Base-by-base conservation (phyloP, 2,797 vertebrate species). In the Pampus argenteus region DNA sequence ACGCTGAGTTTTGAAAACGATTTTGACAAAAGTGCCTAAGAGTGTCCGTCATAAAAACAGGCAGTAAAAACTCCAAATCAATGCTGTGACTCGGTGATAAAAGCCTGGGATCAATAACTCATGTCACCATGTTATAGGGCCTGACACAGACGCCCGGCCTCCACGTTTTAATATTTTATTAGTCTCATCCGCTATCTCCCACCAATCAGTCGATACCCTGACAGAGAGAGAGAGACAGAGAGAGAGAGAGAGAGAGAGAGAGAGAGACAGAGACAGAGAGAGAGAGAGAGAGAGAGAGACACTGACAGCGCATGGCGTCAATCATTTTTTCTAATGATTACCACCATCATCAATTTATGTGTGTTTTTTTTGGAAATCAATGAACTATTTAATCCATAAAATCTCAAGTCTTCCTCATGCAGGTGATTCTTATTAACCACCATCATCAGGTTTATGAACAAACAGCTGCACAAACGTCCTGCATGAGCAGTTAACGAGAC, bases 111-210 rank as follows among this genome's bases (percentile, higher is more conserved):
- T 88, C 86, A 56, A 88, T 87, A 82, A 57, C 84, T 87, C 83
- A 75, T 86, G 85, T 85, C 83, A 86, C 79, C 72, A 22, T 18
- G 22, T 86, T 82, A 79, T 64, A 71, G 62, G 48, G 54, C 75
- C 82, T 20, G 73, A 84, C 86, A 68, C 52, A 75, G 82, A 79
- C 28, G 6, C 25, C 62, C 31, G 74, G 74, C 75, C 82, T 75
- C 73, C 38, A 38, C 26, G 1, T 83, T 86, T 90, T 78, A 92
- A 91, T 92, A 90, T 92, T 93, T 92, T 83, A 90, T 90, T 75
- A 86, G 88, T 76, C 83, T 83, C 88, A 84, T 90, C 86, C 81
- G 59, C 82, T 80, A 73, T 80, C 87, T 87, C 84, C 66, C 44
- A 70, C 74, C 87, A 59, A 73, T 78, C 88, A 71, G 86, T 91